Evolutionary conservation across 2,113 vertebrate species (phyloP).

Genomic region (Notechis scutatus): DNA sequence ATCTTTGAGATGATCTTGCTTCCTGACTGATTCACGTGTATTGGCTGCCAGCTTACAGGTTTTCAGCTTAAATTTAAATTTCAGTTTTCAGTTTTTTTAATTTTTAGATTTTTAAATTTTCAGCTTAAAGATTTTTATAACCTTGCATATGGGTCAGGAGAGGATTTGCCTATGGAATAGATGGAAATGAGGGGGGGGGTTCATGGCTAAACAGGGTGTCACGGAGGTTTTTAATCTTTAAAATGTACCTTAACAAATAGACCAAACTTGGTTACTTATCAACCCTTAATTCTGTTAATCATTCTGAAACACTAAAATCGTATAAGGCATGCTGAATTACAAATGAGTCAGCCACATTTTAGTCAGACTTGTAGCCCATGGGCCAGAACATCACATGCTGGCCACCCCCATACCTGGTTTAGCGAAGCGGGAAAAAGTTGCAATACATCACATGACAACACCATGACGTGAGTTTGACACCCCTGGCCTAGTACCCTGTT

Average conservation of each 20-base stretch:
- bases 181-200: background rate
- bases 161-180: background rate
- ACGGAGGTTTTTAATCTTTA: background rate
- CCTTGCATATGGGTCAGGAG: background rate
- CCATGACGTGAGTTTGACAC: too few relatives aligned
- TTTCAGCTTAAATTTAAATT: background rate
- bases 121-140: background rate
- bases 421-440: too few relatives aligned
- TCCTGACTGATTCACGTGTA: background rate
- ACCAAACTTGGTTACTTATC: background rate
- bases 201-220: background rate
- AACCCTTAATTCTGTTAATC: background rate
- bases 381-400: too few relatives aligned
- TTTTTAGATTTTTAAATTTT: background rate
- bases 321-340: background rate
- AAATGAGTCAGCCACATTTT: background rate
- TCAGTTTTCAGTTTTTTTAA: background rate
- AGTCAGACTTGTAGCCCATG: background rate
- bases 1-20: background rate
- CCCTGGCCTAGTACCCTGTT: background rate
- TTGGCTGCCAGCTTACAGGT: background rate
- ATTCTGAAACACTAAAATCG: background rate
- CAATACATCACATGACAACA: too few relatives aligned
- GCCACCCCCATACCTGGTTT: too few relatives aligned
- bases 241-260: background rate